Evolutionary conservation across 1,140 invertebrate genomes (phyloP), one percentile per base, ranked within the genome.

Genomic region (Lepidurus couesii): DNA sequence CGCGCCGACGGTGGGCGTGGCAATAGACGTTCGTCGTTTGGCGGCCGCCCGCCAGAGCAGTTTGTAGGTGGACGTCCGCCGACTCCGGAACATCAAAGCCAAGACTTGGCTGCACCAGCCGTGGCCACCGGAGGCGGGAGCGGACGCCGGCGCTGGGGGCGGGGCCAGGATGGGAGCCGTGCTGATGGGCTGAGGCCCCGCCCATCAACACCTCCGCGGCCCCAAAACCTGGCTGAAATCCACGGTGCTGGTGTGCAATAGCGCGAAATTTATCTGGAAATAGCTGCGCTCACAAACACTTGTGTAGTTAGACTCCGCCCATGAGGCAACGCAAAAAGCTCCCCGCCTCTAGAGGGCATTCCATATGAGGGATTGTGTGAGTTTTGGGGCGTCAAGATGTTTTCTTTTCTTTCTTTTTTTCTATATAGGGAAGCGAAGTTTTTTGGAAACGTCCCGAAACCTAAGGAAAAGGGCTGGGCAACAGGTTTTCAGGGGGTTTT

Each of bases 61-160:
- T 86, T 88, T 90, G 87, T 88, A 89, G 84, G 91, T 86, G 82
- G 86, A 85, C 83, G 86, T 88, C 84, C 90, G 88, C 86, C 87
- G 90, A 86, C 88, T 89, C 84, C 90, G 89, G 86, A 91, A 91
- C 91, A 91, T 91, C 88, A 90, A 91, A 88, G 79, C 77, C 53
- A 65, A 65, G 53, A 65, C 53, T 21, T 65, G 53, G 53, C 53
- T 21, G 53, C 53, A 65, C 53, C 53, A 65, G 53, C 53, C 53
- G 53, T 65, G 53, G 53, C 53, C 53, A 16, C 45, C 45, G 45
- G 45, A 47, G 45, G 45, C 45, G 53, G 53, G 53, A 65, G 53
- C 53, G 53, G 53, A 65, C 53, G 53, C 53, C 53, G 53, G 53
- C 53, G 53, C 53, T 65, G 53, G 53, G 53, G 53, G 53, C 53